Conservation (phyloP, 2,797 vertebrate species). For the Enteromius anoplus region DNA sequence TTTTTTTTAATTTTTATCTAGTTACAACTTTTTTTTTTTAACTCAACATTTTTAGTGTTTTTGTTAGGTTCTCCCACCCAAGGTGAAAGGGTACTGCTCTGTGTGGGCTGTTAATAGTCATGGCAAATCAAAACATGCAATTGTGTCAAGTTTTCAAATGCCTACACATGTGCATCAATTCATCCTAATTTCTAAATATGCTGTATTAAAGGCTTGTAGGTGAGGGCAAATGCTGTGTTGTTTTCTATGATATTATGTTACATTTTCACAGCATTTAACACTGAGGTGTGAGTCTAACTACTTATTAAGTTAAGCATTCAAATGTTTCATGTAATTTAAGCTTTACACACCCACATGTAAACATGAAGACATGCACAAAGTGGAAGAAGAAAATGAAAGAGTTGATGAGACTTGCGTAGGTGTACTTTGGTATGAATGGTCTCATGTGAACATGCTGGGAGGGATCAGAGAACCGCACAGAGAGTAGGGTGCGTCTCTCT, state of each 20-base stretch:
- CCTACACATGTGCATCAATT: conserved; percentile 4
- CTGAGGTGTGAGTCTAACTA: not conserved
- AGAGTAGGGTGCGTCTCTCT: conserved; percentile 62
- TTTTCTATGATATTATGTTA: conserved; percentile 11
- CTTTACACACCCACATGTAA: conserved; percentile 42
- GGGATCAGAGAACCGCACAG: conserved; percentile 61
- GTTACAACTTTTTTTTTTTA: not conserved
- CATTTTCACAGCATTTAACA: conserved; percentile 19
- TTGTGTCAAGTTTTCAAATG: conserved; percentile 23
- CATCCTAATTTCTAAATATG: not conserved
- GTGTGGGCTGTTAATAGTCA: conserved; percentile 30
- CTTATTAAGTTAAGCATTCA: conserved; percentile 12
- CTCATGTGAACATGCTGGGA: conserved; percentile 73
- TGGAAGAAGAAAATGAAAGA: conserved; percentile 58
- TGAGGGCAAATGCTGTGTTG: not conserved
- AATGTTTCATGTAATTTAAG: conserved; percentile 44
- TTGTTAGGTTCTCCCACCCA: conserved; percentile 16
- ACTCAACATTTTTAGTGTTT: not conserved
- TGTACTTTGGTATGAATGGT: conserved; percentile 80
- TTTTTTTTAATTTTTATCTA: not conserved
- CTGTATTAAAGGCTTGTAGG: not conserved
- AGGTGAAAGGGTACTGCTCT: conserved; percentile 27
- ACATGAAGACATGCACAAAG: conserved; percentile 44
- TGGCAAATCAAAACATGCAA: conserved; percentile 25
- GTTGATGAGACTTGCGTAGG: conserved; percentile 78